These are phyloP conservation scores for Poeciliopsis prolifica DNA, from an alignment of 2,113 vertebrate species.

Conservation along the genomic window DNA sequence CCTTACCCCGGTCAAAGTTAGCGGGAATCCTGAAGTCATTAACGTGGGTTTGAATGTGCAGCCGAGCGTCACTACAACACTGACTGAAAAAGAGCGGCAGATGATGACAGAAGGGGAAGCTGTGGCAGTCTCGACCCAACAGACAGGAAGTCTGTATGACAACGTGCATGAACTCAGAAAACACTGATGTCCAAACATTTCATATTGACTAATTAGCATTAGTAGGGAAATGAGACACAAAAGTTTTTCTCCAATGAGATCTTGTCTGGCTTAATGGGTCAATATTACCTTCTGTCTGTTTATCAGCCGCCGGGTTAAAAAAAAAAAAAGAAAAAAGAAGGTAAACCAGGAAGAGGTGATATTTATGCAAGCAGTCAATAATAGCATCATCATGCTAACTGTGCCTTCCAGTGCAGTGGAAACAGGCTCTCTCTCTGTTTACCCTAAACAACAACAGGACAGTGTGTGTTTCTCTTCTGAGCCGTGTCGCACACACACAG, in stretches of 20 bases:
- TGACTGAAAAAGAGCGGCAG: conserved; percentile 16
- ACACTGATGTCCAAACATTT: neutral
- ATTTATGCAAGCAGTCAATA: conserved; percentile 4
- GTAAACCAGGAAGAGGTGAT: neutral
- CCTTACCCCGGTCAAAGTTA: neutral
- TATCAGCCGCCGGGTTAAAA: neutral
- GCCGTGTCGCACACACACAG: neutral
- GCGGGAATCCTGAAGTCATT: neutral
- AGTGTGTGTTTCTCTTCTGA: neutral
- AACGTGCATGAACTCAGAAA: conserved; percentile 14
- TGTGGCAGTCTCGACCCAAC: conserved; percentile 31
- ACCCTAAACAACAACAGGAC: neutral
- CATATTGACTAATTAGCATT: neutral
- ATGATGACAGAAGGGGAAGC: conserved; percentile 53
- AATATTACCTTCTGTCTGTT: neutral
- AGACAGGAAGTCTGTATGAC: conserved; percentile 56
- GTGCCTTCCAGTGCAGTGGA: neutral
- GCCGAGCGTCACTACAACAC: neutral
- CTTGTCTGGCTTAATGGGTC: neutral
- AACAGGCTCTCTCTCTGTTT: conserved; percentile 2
- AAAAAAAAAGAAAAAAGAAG: too few species aligned
- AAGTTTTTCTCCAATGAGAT: neutral
- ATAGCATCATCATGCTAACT: conserved; percentile 8
- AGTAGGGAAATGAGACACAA: neutral
- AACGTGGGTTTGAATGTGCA: neutral